phyloP scores from a whole-genome alignment of 2,888 invertebrate genomes.

The Synergus umbraculus region DNA sequence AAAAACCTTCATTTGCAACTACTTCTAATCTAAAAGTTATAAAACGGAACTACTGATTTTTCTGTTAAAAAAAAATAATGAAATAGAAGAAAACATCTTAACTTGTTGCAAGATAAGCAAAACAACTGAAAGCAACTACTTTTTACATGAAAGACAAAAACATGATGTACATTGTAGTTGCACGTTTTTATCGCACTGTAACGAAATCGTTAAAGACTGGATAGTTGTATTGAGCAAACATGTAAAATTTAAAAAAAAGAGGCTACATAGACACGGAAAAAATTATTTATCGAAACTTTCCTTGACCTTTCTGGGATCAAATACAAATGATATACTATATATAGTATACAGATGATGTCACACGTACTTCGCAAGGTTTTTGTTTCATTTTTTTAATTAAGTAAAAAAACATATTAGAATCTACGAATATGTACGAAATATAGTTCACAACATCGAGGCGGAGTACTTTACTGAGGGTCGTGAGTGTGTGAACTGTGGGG shows the following conservation, averaged over 20 bases:
- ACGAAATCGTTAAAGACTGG: constrained; percentile 48
- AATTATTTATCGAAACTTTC: too few relatives aligned
- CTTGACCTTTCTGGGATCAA: too few relatives aligned
- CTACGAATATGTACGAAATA: constrained; percentile 47
- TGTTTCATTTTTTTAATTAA: not conserved
- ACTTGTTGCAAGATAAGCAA: not conserved
- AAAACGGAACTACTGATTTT: not conserved
- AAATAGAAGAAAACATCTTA: not conserved
- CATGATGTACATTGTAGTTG: not conserved
- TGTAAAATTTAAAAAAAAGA: constrained; percentile 43
- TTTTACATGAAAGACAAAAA: constrained; percentile 4
- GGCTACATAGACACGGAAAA: too few relatives aligned
- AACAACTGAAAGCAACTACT: not conserved
- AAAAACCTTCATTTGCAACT: not conserved
- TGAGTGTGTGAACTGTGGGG: constrained; percentile 98
- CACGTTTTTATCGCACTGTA: constrained; percentile 8
- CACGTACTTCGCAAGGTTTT: not conserved
- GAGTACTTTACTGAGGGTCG: constrained; percentile 86
- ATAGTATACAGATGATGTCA: not conserved
- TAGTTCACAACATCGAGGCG: constrained; percentile 75
- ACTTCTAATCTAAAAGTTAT: too few relatives aligned
- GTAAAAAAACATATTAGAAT: constrained; percentile 44
- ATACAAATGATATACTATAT: too few relatives aligned
- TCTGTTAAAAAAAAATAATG: not conserved
- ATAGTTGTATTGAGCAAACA: constrained; percentile 45